A percentile compares a stretch with the other conserved stretches of the same genome.
These are phyloP conservation scores for Eudemis profundana DNA, from an alignment of 2,888 invertebrate genomes.

Conservation along the genomic window DNA sequence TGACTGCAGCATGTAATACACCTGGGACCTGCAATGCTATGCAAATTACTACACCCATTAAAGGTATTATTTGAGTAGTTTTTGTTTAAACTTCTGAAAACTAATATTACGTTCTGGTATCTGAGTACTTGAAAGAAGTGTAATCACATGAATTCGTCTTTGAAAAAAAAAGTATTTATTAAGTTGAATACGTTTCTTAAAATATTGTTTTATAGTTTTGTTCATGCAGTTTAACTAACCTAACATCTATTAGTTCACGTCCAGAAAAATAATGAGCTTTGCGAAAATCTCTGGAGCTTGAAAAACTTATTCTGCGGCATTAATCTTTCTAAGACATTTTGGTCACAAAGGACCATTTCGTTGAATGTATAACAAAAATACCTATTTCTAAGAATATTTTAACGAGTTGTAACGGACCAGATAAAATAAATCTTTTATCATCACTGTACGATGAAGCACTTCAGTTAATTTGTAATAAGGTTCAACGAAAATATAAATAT, in stretches of 20 bases:
- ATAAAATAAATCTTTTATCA: neutral
- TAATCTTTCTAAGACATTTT: slow-evolving; percentile 7
- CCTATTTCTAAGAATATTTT: neutral
- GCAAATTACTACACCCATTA: no score
- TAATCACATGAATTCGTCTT: neutral
- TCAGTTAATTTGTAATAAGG: slow-evolving; percentile 1
- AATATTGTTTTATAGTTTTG: neutral
- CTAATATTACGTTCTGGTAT: no score
- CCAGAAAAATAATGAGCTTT: slow-evolving; percentile 1
- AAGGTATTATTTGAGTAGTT: no score
- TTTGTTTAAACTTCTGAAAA: no score
- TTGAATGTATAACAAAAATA: slow-evolving; percentile 1
- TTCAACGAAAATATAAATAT: neutral
- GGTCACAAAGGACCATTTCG: slow-evolving; percentile 6
- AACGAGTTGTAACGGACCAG: neutral
- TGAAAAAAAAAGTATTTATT: no score
- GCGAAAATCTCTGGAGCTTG: neutral
- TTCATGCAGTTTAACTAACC: neutral
- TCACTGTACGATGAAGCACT: neutral
- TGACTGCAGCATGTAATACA: no score
- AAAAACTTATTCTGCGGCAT: slow-evolving; percentile 4
- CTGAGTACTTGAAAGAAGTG: no score
- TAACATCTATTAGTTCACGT: neutral
- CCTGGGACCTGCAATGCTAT: no score
- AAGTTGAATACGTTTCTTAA: no score